These are phyloP conservation scores for Microtus agrestis DNA, from an alignment of 2,797 vertebrate genomes.

Conservation along the genomic window DNA sequence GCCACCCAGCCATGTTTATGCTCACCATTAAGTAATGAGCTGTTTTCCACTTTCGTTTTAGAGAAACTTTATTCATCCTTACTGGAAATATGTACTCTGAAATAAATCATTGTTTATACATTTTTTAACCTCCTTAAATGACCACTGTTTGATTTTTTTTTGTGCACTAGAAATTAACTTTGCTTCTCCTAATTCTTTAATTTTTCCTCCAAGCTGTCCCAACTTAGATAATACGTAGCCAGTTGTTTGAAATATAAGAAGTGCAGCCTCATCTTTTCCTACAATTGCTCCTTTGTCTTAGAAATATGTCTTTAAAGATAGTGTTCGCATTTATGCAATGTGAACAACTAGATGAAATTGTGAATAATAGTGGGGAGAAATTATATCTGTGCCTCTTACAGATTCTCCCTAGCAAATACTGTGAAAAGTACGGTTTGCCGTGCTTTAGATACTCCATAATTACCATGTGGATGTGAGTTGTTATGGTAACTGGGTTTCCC, in stretches of 20 bases:
- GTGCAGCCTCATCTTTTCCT: conserved; percentile 38
- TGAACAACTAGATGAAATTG: conserved; percentile 66
- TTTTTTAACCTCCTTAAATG: neutral
- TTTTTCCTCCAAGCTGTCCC: neutral
- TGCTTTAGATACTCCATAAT: conserved; percentile 81
- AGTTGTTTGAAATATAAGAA: conserved; percentile 62
- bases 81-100: neutral
- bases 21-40: conserved; percentile 35
- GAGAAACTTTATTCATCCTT: neutral
- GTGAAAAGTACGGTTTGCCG: conserved; percentile 77
- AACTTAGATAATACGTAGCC: neutral
- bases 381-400: conserved; percentile 72
- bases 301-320: conserved; percentile 57
- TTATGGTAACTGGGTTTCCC: conserved; percentile 82
- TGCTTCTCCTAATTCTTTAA: conserved; percentile 38
- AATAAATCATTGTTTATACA: conserved; percentile 4
- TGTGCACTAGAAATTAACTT: conserved; percentile 48
- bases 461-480: conserved; percentile 80
- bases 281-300: conserved; percentile 61
- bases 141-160: conserved; percentile 63
- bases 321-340: conserved; percentile 33
- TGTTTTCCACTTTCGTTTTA: conserved; percentile 40
- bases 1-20: neutral
- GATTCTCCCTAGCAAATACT: conserved; percentile 75
- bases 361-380: conserved; percentile 67